These are phyloP conservation scores for Acrocephalus arundinaceus DNA, from an alignment of 2,113 vertebrate species.

Conservation along the genomic window DNA sequence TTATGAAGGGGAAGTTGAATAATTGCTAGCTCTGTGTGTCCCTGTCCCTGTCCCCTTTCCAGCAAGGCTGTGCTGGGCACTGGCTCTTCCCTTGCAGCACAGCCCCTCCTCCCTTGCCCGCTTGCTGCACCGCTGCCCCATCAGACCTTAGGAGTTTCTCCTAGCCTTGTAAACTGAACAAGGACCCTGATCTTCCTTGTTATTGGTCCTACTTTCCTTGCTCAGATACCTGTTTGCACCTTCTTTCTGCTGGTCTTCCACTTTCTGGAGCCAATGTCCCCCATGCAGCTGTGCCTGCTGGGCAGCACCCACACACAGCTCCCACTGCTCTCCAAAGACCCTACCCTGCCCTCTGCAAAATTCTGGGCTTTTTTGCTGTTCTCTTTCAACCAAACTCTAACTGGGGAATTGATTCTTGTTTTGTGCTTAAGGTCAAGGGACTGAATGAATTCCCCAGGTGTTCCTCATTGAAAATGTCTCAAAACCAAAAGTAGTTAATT, in stretches of 20 bases:
- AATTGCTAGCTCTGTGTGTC: neutral
- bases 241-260: neutral
- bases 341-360: neutral
- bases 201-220: neutral
- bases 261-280: fast-evolving
- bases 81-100: neutral
- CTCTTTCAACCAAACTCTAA: neutral
- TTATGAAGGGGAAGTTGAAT: neutral
- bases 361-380: neutral
- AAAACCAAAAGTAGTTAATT: neutral
- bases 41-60: neutral
- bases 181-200: neutral
- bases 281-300: fast-evolving
- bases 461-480: neutral
- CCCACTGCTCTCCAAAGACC: neutral
- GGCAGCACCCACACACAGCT: fast-evolving
- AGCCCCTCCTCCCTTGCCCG: neutral
- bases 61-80: neutral
- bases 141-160: neutral
- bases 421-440: neutral
- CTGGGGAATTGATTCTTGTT: neutral
- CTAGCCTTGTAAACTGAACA: neutral
- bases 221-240: neutral
- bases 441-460: neutral
- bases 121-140: neutral